Evolutionary conservation across 2,113 vertebrate genomes (phyloP), one percentile per base, ranked within the genome.

Genomic region (Rhodinocichla rosea): DNA sequence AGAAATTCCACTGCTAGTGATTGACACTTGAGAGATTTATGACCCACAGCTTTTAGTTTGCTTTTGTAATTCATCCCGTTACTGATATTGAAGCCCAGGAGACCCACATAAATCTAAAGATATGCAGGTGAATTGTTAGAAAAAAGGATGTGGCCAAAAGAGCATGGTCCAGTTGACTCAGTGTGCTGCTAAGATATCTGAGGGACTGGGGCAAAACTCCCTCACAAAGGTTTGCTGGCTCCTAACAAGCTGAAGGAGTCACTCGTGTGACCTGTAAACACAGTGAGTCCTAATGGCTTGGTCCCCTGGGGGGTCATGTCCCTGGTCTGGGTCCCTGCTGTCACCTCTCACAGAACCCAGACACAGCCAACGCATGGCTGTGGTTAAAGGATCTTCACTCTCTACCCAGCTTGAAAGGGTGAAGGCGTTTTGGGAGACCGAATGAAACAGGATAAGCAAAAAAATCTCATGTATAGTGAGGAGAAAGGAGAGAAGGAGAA

Each of bases 241-340:
- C 40, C 20, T 8, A 40, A 33, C 37, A 70, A 55, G 35, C 39
- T 18, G 23, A 47, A 49, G 30, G 27, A 56, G n/a, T 67, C 12
- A 20, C 32, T 73, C 0, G 0, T 9, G 1, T 44, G 26, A 59
- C 28, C 8, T 67, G 39, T 22, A 87, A 56, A 44, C 17, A 44
- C 13, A 19, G 53, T 13, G 18, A 69, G 32, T 68, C 79, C 33
- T 37, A 8, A 23, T 22, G 37, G 8, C 55, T 77, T 64, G 47
- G 6, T 64, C 3, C 1, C 14, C 11, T 4, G 1, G 6, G 8
- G 7, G 6, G 14, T 23, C 56, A 9, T 1, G 0, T 76, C 49
- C 47, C 30, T 68, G 23, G 5, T 27, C 47, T 52, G 59, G 9
- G 44, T 57, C 9, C 20, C 18, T 44, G 12, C 32, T 80, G 39